Evolutionary conservation across 2,113 vertebrate genomes (phyloP).

Genomic region (Prochilodus magdalenae): DNA sequence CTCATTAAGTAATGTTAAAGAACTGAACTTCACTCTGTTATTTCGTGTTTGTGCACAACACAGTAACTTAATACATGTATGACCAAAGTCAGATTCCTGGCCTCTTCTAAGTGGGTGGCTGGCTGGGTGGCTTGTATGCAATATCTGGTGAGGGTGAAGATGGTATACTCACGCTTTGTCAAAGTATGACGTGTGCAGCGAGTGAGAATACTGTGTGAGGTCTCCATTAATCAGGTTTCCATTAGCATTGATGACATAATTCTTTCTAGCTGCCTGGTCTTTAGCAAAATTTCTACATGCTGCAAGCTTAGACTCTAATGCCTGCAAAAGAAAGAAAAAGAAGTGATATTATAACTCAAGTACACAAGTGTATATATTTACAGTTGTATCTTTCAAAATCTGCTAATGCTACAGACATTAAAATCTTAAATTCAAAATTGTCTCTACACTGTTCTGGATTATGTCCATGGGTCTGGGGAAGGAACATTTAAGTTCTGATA

Average conservation of each 20-base stretch:
- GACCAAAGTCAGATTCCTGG: not conserved
- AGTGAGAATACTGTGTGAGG: constrained; percentile 82
- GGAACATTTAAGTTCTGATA: too few relatives aligned
- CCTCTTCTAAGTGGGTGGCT: not conserved
- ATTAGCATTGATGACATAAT: constrained; percentile 81
- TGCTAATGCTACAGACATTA: too few relatives aligned
- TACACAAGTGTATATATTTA: too few relatives aligned
- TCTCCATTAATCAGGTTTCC: constrained; percentile 81
- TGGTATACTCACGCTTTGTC: constrained; percentile 89
- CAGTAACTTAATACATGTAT: too few relatives aligned
- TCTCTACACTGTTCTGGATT: too few relatives aligned
- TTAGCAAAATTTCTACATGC: constrained; percentile 96
- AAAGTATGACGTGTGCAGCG: constrained; percentile 88
- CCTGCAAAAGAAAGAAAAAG: constrained; percentile 72
- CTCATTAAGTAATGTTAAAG: too few relatives aligned
- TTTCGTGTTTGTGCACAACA: too few relatives aligned
- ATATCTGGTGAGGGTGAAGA: not conserved
- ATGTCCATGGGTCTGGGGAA: too few relatives aligned
- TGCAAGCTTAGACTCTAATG: constrained; percentile 95
- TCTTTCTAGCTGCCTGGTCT: constrained; percentile 93
- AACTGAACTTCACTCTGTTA: too few relatives aligned
- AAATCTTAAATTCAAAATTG: too few relatives aligned
- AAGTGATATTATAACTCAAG: not conserved
- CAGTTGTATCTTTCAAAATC: too few relatives aligned
- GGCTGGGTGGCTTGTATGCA: not conserved